A percentile compares a stretch with the other conserved stretches of the same genome.
Conservation (phyloP, 1,140 invertebrate species). For the Drosophila quadrilineata region DNA sequence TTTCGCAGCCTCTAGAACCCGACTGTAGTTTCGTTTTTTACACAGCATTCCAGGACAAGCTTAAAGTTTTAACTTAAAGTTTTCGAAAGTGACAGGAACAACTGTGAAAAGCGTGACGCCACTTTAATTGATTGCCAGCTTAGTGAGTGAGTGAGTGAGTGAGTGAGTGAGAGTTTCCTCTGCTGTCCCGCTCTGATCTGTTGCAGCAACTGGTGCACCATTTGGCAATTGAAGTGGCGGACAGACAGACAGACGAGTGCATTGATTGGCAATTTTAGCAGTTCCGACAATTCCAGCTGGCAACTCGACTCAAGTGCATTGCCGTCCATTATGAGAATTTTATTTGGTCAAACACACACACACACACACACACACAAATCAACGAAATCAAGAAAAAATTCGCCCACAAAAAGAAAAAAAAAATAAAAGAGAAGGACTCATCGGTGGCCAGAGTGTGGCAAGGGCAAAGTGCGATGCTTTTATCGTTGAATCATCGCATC, state of each 20-base stretch:
- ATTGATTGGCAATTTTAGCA: slow-evolving; percentile 42
- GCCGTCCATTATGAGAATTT: slow-evolving; percentile 34
- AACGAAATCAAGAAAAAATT: too few species aligned
- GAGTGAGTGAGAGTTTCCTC: too few species aligned
- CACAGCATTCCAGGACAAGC: background rate
- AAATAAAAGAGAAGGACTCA: background rate
- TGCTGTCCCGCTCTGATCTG: background rate
- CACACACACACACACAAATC: background rate
- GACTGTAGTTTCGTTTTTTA: too few species aligned
- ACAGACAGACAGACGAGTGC: slow-evolving; percentile 23
- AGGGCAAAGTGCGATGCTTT: background rate
- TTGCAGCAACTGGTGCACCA: background rate
- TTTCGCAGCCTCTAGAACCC: too few species aligned
- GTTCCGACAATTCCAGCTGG: slow-evolving; percentile 28
- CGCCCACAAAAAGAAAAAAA: background rate
- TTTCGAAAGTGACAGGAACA: background rate
- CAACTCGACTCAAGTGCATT: slow-evolving; percentile 29
- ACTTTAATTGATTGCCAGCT: slow-evolving; percentile 44
- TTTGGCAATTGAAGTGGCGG: too few species aligned
- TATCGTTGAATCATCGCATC: slow-evolving; percentile 6
- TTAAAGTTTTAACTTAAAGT: background rate
- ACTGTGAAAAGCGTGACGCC: slow-evolving; percentile 6
- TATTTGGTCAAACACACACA: slow-evolving; percentile 2
- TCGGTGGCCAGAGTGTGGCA: background rate
- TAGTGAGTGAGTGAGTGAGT: too few species aligned